Evolutionary conservation across 1,140 invertebrate genomes (phyloP).

Genomic region (Aleiodes sp.): DNA sequence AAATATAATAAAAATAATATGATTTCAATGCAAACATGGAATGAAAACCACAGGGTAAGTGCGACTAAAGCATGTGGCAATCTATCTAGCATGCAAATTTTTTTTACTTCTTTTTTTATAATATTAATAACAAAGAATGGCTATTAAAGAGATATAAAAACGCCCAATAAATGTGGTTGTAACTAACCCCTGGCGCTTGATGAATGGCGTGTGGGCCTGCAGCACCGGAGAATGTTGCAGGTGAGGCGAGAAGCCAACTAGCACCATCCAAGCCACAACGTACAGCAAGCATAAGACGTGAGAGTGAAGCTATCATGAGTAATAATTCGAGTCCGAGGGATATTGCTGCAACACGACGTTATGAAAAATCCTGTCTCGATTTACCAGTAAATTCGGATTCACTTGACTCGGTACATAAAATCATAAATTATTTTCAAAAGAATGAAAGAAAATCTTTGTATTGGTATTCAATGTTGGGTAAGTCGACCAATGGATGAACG

Average conservation of each 20-base stretch:
- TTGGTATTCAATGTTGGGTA: no score
- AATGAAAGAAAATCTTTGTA: no score
- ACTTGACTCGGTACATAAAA: slow-evolving; percentile 27
- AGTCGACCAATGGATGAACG: no score
- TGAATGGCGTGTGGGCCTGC: slow-evolving; percentile 63
- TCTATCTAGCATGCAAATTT: slow-evolving; percentile 22
- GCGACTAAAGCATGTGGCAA: slow-evolving; percentile 14
- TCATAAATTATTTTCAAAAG: background rate
- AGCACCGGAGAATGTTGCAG: slow-evolving; percentile 69
- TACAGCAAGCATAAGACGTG: slow-evolving; percentile 72
- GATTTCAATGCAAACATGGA: slow-evolving; percentile 15
- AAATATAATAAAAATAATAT: no score
- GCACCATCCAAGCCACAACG: slow-evolving; percentile 82
- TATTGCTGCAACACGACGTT: slow-evolving; percentile 44
- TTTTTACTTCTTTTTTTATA: no score
- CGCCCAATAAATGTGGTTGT: slow-evolving; percentile 61
- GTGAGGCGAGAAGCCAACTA: slow-evolving; percentile 79
- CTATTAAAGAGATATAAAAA: slow-evolving; percentile 34
- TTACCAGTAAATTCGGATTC: slow-evolving; percentile 49
- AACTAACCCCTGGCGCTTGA: slow-evolving; percentile 64
- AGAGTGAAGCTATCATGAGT: slow-evolving; percentile 63
- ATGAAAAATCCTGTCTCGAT: slow-evolving; percentile 41
- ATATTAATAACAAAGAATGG: background rate
- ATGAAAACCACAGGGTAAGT: background rate
- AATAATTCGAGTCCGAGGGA: slow-evolving; percentile 60